Base-by-base conservation (phyloP, 1,140 invertebrate species). In the Penaeus indicus region DNA sequence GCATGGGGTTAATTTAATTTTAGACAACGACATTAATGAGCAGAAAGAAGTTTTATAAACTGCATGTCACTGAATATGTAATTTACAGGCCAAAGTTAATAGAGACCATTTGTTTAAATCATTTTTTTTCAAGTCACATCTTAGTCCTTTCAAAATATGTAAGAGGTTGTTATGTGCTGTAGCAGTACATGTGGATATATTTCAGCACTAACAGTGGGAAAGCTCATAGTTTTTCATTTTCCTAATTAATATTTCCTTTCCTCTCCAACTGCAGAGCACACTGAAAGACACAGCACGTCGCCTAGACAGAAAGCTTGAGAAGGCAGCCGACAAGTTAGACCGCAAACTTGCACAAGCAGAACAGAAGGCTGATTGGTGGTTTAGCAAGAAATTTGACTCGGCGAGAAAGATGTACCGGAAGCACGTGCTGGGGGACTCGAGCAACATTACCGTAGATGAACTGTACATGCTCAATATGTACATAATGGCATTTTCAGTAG, bases 401-500 rank as follows among this genome's bases (percentile, higher is more conserved):
- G 83, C 88, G 7, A 60, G 60, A n/a, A 64, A 62, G n/a, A 11
- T 75, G 18, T 89, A 89, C 83, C 78, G 83, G 47, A 67, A 85
- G 27, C 77, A 89, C 22, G 63, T 89, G 7, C 38, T 89, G 27
- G 88, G 88, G 8, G 88, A 89, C n/a, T 42, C 25, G 16, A 89
- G 83, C 13, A 62, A 25, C 5, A 25, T 85, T 22, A 89, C 83
- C 18, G 88, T 89, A 72, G 88, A 89, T 61, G 83, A 89, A 72
- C 54, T 89, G 32, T 89, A 89, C 42, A 61, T 85, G 64, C 77
- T 89, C 18, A 89, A 89, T 42, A 89, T 89, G 88, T 89, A 89
- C 42, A 84, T 89, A 10, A 38, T 89, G 78, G 88, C 88, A 27
- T 89, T 89, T 63, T 79, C 83, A 42, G 88, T 84, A 18, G 88